These are phyloP conservation scores for Polylopha cassiicola DNA, from an alignment of 2,888 invertebrate species.

Conservation along the genomic window DNA sequence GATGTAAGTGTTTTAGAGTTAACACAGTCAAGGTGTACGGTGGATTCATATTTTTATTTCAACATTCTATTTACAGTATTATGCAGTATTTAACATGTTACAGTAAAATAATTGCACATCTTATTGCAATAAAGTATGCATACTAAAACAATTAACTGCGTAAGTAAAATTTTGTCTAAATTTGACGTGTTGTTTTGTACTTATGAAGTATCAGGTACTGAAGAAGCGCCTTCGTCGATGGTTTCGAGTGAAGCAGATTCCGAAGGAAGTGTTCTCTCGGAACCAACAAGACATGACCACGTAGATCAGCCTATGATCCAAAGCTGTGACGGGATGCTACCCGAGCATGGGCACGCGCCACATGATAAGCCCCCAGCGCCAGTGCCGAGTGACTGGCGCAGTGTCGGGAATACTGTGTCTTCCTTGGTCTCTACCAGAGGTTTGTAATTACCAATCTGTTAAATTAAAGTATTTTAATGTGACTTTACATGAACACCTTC, in stretches of 20 bases:
- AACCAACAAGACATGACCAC: constrained; percentile 44
- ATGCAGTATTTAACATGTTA: too few relatives aligned
- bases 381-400: constrained; percentile 45
- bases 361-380: constrained; percentile 40
- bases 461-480: neutral
- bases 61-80: too few relatives aligned
- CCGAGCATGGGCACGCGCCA: constrained; percentile 31
- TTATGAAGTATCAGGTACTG: constrained; percentile 44
- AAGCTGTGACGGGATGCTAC: constrained; percentile 32
- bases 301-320: constrained; percentile 30
- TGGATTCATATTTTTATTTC: too few relatives aligned
- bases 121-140: too few relatives aligned
- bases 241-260: constrained; percentile 70
- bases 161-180: constrained; percentile 4
- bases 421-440: constrained; percentile 59
- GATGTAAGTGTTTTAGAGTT: too few relatives aligned
- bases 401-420: constrained; percentile 40
- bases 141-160: neutral
- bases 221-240: constrained; percentile 70
- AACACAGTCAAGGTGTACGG: too few relatives aligned
- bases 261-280: constrained; percentile 59
- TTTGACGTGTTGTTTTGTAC: constrained; percentile 4
- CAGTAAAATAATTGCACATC: too few relatives aligned
- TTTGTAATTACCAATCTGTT: constrained; percentile 24
- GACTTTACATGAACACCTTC: neutral